Conservation (phyloP, 2,113 vertebrate species). For the Odobenus rosmarus region DNA sequence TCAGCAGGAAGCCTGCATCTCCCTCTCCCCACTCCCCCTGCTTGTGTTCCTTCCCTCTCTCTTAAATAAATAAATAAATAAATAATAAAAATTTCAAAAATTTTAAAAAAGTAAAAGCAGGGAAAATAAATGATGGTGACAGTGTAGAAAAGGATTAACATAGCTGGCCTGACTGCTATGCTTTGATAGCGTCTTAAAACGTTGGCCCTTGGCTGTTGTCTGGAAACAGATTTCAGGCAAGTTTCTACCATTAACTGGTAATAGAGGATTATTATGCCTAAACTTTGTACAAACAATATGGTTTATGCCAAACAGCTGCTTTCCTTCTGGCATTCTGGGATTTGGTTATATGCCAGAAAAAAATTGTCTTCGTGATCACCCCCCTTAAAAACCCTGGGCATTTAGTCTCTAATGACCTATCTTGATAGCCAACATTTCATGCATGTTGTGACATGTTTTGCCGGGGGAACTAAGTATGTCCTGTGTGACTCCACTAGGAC, state of each 20-base stretch:
- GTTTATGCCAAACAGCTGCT: not conserved
- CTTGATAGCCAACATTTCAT: not conserved
- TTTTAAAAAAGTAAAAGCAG: not conserved
- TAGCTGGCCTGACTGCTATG: not conserved
- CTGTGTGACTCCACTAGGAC: not conserved
- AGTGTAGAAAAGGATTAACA: not conserved
- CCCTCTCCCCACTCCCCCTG: too few species aligned
- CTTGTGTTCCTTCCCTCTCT: too few species aligned
- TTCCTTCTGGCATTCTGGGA: not conserved
- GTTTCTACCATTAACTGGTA: not conserved
- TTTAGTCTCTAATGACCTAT: not conserved
- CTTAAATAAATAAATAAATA: too few species aligned
- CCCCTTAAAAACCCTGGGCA: not conserved
- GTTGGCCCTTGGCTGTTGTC: not conserved
- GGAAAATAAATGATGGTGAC: not conserved
- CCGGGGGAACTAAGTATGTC: not conserved
- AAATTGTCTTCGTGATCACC: not conserved
- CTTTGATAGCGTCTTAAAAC: not conserved
- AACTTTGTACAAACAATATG: not conserved
- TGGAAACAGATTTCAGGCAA: not conserved
- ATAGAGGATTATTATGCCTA: not conserved
- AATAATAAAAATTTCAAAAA: too few species aligned
- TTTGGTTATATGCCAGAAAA: not conserved
- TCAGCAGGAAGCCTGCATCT: too few species aligned
- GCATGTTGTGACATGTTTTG: not conserved